Conservation (phyloP, 2,888 invertebrate genomes). For the Conomelus anceps region DNA sequence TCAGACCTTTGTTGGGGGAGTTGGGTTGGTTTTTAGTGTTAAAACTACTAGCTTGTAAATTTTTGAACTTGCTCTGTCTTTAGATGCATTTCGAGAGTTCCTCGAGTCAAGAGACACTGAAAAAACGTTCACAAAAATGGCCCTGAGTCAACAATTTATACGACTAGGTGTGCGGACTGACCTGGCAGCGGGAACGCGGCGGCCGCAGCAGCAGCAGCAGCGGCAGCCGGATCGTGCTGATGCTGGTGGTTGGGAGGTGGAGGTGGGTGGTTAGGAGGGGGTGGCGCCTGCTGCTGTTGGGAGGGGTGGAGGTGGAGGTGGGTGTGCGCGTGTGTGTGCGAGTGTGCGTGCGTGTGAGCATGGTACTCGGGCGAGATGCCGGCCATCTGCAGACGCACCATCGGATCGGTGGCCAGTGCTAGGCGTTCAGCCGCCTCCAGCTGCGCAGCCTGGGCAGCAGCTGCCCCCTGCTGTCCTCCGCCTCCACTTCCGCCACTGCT, state of each 20-base stretch:
- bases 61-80: too few relatives aligned
- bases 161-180: too few relatives aligned
- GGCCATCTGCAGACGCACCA: conserved; percentile 89
- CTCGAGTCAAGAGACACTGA: too few relatives aligned
- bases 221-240: conserved; percentile 49
- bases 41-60: too few relatives aligned
- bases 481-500: conserved; percentile 27
- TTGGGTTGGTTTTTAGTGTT: too few relatives aligned
- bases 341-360: conserved; percentile 87
- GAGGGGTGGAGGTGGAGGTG: conserved; percentile 75
- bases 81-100: too few relatives aligned
- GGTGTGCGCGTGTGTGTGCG: conserved; percentile 84
- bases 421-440: conserved; percentile 69
- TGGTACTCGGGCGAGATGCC: conserved; percentile 83
- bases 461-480: conserved; percentile 41
- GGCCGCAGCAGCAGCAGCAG: conserved; percentile 41
- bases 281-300: conserved; percentile 52
- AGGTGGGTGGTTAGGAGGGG: conserved; percentile 54
- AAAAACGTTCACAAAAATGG: not conserved
- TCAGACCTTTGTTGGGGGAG: too few relatives aligned
- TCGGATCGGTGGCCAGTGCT: conserved; percentile 82
- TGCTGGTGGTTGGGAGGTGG: conserved; percentile 59
- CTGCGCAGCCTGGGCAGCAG: conserved; percentile 47
- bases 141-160: not conserved
- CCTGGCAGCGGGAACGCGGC: conserved; percentile 46